phyloP scores from a whole-genome alignment of 2,888 invertebrate species.

The Acleris cristana region DNA sequence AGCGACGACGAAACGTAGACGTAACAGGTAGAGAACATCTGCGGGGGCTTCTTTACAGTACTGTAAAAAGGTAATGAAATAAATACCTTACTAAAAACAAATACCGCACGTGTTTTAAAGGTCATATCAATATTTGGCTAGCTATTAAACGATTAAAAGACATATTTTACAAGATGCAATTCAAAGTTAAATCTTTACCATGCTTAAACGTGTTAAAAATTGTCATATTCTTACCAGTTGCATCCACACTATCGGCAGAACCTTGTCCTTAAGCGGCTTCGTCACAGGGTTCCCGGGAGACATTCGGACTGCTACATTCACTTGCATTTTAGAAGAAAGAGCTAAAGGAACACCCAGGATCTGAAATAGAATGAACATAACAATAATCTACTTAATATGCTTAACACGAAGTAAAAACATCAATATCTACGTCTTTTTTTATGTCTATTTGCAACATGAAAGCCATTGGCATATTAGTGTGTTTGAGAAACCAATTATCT shows the following conservation, averaged over 20 bases:
- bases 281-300: constrained; percentile 85
- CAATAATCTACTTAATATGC: background rate
- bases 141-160: too few relatives aligned
- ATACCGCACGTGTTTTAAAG: too few relatives aligned
- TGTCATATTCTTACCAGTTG: constrained; percentile 83
- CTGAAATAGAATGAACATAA: constrained; percentile 59
- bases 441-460: too few relatives aligned
- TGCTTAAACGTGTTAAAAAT: too few relatives aligned
- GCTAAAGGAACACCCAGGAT: constrained; percentile 86
- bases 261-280: constrained; percentile 84
- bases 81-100: background rate
- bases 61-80: constrained; percentile 51
- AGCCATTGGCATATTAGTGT: too few relatives aligned
- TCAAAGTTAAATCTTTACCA: too few relatives aligned
- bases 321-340: constrained; percentile 87
- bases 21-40: constrained; percentile 68
- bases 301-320: constrained; percentile 87
- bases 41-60: constrained; percentile 69
- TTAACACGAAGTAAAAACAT: background rate
- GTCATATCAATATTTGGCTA: too few relatives aligned
- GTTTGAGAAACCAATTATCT: too few relatives aligned
- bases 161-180: too few relatives aligned
- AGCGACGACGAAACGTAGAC: constrained; percentile 76
- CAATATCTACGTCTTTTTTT: too few relatives aligned
- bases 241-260: constrained; percentile 89